A percentile compares a stretch with the other conserved stretches of the same genome.
Conservation (phyloP, 2,797 vertebrate genomes). For the Brotogeris chrysoptera region DNA sequence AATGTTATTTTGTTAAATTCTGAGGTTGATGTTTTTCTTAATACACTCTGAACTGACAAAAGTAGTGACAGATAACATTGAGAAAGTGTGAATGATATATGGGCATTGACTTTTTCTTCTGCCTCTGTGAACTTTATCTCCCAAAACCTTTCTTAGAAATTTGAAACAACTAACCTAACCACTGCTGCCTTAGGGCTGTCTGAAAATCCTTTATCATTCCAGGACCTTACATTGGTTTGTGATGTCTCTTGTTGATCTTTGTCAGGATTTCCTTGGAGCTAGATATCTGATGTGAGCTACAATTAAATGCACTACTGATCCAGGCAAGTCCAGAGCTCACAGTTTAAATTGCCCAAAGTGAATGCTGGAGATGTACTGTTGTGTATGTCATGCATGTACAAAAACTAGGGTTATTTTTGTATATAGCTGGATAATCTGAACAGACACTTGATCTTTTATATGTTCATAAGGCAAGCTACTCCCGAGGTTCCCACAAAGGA, state of each 20-base stretch:
- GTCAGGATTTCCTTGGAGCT: background rate
- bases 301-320: background rate
- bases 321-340: background rate
- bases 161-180: background rate
- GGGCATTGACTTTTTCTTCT: background rate
- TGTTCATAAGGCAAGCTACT: background rate
- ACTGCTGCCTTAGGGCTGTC: background rate
- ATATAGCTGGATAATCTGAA: background rate
- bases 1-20: background rate
- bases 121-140: background rate
- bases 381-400: rapidly evolving
- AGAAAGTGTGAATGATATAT: background rate
- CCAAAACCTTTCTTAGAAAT: background rate
- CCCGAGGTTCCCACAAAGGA: background rate
- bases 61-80: background rate
- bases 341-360: background rate
- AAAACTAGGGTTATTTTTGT: background rate
- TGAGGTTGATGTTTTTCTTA: background rate
- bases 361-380: rapidly evolving
- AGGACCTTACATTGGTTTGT: background rate
- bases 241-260: background rate
- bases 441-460: background rate
- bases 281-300: background rate
- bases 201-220: background rate
- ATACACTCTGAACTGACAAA: background rate